These are phyloP conservation scores for Aricia artaxerxes DNA, from an alignment of 2,888 invertebrate genomes.

Conservation along the genomic window DNA sequence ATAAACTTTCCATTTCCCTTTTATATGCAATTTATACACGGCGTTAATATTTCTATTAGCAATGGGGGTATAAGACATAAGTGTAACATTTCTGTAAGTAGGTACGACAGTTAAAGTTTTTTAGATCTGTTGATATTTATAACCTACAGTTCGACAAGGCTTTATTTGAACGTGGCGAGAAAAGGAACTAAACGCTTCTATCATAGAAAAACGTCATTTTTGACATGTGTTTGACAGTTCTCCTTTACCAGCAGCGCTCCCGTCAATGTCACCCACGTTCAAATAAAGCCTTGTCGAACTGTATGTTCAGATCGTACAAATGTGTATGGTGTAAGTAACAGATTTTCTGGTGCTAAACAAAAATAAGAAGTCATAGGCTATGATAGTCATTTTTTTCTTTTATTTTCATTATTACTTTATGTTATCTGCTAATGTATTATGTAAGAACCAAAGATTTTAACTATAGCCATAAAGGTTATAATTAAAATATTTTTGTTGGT, in stretches of 20 bases:
- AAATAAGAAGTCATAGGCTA: slow-evolving; percentile 15
- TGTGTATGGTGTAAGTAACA: background rate
- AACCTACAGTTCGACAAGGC: background rate
- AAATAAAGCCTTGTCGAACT: no score
- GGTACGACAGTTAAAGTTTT: background rate
- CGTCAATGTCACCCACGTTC: no score
- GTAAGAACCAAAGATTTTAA: slow-evolving; percentile 26
- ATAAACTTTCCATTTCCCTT: no score
- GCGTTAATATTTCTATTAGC: no score
- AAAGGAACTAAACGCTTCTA: no score
- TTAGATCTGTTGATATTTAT: background rate
- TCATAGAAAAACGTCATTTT: no score
- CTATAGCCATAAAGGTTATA: slow-evolving; percentile 7
- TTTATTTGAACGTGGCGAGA: no score
- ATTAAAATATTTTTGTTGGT: slow-evolving; percentile 26
- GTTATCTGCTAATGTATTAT: background rate
- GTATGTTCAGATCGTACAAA: no score
- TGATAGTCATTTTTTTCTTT: slow-evolving; percentile 13
- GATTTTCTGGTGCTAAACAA: slow-evolving; percentile 21
- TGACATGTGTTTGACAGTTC: no score
- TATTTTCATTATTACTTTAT: slow-evolving; percentile 9
- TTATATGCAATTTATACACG: no score
- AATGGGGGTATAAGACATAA: background rate
- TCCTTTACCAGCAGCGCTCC: no score
- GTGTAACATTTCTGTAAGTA: background rate